Conservation (phyloP, 2,888 invertebrate species). For the Automeris io region DNA sequence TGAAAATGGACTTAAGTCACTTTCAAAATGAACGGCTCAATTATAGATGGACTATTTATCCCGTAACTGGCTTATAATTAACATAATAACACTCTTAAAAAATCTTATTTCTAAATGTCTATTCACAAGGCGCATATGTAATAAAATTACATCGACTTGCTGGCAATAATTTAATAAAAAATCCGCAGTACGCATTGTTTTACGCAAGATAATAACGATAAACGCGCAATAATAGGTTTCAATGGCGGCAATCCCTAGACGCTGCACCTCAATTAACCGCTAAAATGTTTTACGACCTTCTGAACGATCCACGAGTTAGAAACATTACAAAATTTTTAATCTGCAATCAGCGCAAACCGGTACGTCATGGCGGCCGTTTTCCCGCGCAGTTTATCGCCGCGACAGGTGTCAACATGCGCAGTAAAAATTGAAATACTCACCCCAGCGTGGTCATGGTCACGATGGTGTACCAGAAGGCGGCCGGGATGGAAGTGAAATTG, state of each 20-base stretch:
- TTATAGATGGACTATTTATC: no score
- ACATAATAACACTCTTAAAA: no score
- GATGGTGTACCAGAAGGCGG: slow-evolving; percentile 99
- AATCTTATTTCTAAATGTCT: no score
- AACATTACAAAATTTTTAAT: slow-evolving; percentile 39
- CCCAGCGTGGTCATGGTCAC: slow-evolving; percentile 99
- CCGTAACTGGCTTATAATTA: no score
- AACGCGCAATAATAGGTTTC: slow-evolving; percentile 4
- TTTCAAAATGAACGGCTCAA: no score
- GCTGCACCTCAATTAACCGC: slow-evolving; percentile 11
- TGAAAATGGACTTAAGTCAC: no score
- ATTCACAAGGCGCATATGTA: no score
- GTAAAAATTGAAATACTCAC: slow-evolving; percentile 79
- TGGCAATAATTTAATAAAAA: slow-evolving; percentile 12
- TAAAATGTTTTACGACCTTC: slow-evolving; percentile 28
- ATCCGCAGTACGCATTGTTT: slow-evolving; percentile 4
- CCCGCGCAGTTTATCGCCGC: slow-evolving; percentile 58
- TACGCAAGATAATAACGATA: neutral
- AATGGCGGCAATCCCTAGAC: slow-evolving; percentile 6
- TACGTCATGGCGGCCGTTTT: slow-evolving; percentile 61
- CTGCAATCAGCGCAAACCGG: slow-evolving; percentile 43
- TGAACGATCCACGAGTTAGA: slow-evolving; percentile 28
- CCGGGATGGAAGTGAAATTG: slow-evolving; percentile 99
- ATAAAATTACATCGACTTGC: slow-evolving; percentile 6
- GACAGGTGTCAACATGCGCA: slow-evolving; percentile 56